Percentiles rank a stretch among this genome's conserved stretches.
phyloP scores from a whole-genome alignment of 2,797 vertebrate species.

The Etheostoma nigrum region DNA sequence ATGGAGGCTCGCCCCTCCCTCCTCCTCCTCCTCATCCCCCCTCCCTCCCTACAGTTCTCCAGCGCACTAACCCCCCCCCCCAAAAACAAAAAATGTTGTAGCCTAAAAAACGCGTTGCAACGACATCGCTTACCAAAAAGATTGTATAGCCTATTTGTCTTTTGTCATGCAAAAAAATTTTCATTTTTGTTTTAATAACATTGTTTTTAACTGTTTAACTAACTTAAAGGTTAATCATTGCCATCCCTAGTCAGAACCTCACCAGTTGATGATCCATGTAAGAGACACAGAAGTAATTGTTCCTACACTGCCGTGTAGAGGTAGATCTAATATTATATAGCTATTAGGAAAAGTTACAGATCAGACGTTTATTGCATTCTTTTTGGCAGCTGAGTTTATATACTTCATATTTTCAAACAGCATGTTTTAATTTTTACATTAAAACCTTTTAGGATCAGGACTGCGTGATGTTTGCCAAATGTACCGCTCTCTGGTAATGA shows the following conservation, averaged over 20 bases:
- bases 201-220: neutral
- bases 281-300: neutral
- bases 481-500: neutral
- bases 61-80: no score
- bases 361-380: conserved; percentile 3
- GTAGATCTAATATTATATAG: neutral
- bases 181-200: no score
- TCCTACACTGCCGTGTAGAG: neutral
- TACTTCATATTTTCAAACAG: conserved; percentile 2
- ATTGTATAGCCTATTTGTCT: no score
- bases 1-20: no score
- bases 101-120: no score
- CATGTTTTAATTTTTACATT: conserved; percentile 15
- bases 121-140: no score
- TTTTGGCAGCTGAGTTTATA: neutral
- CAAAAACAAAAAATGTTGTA: no score
- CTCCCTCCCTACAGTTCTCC: no score
- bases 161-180: no score
- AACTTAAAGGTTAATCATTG: neutral
- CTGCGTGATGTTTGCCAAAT: conserved; percentile 9
- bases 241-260: neutral
- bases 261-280: neutral
- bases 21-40: no score
- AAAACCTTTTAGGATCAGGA: conserved; percentile 9
- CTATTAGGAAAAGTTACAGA: neutral